phyloP scores from a whole-genome alignment of 2,888 invertebrate species.

The Druceiella hillmani region DNA sequence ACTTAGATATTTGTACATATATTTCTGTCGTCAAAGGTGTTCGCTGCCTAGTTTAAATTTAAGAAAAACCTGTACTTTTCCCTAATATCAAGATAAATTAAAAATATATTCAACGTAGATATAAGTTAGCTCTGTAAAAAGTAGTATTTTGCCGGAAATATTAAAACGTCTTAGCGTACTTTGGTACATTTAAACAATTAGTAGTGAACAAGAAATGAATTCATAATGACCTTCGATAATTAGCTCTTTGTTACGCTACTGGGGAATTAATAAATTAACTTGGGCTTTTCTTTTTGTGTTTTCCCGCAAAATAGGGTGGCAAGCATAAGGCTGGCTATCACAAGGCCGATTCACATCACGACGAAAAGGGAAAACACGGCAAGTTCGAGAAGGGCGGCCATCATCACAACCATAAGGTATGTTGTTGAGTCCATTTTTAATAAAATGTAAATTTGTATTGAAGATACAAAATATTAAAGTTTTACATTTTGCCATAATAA shows the following conservation, averaged over 20 bases:
- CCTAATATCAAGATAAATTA: no score
- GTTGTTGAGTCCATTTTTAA: background rate
- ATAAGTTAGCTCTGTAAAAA: no score
- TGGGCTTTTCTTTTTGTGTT: no score
- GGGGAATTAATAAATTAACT: no score
- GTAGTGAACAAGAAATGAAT: constrained; percentile 5
- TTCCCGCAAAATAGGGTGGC: no score
- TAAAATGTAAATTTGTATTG: constrained; percentile 2
- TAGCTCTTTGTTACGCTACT: constrained; percentile 23
- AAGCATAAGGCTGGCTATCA: constrained; percentile 50
- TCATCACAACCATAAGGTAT: constrained; percentile 47
- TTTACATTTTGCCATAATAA: background rate
- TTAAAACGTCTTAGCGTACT: background rate
- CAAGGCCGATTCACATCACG: constrained; percentile 44
- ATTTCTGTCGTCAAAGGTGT: no score
- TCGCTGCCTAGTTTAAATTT: no score
- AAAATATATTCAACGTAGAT: no score
- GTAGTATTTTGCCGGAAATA: background rate
- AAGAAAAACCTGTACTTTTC: no score
- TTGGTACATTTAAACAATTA: background rate
- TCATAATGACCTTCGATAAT: constrained; percentile 2
- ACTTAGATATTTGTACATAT: no score
- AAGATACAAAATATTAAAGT: background rate
- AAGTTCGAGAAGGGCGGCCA: constrained; percentile 53
- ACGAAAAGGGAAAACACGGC: constrained; percentile 52